Evolutionary conservation across 1,140 invertebrate genomes (phyloP).

Genomic region (Battus philenor): DNA sequence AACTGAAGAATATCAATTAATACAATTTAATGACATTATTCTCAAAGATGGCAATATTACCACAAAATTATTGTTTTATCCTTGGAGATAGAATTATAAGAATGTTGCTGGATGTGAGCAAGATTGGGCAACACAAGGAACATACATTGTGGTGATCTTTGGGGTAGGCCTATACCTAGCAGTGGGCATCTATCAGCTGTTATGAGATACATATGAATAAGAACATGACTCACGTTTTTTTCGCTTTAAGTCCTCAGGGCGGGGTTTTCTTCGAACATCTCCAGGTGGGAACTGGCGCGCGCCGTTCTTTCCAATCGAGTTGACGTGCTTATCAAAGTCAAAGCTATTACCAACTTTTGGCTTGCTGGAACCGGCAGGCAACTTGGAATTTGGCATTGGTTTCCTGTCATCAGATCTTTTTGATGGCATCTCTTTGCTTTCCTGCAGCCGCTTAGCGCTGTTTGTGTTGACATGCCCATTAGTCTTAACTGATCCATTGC

Average conservation of each 20-base stretch:
- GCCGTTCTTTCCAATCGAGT: conserved; percentile 45
- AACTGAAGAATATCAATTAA: too few species aligned
- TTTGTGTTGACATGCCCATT: conserved; percentile 33
- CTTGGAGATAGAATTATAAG: too few species aligned
- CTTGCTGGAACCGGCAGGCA: conserved; percentile 40
- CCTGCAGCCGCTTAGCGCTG: conserved; percentile 37
- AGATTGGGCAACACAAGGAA: too few species aligned
- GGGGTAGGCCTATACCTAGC: too few species aligned
- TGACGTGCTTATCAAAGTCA: conserved; percentile 66
- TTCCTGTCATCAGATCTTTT: conserved; percentile 47
- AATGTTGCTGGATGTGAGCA: too few species aligned
- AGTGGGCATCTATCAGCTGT: too few species aligned
- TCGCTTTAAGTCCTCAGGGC: conserved; percentile 45
- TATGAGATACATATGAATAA: too few species aligned
- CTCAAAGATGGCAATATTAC: too few species aligned
- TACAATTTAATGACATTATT: too few species aligned
- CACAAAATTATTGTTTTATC: too few species aligned
- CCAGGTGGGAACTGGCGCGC: conserved; percentile 74
- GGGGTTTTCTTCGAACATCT: conserved; percentile 60
- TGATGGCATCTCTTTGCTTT: conserved; percentile 30
- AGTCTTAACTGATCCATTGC: conserved; percentile 33
- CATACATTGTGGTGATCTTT: too few species aligned
- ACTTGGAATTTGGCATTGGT: conserved; percentile 26
- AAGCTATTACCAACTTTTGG: conserved; percentile 43
- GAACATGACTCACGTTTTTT: conserved; percentile 63